Evolutionary conservation across 2,113 vertebrate genomes (phyloP).

Genomic region (Psophia crepitans): DNA sequence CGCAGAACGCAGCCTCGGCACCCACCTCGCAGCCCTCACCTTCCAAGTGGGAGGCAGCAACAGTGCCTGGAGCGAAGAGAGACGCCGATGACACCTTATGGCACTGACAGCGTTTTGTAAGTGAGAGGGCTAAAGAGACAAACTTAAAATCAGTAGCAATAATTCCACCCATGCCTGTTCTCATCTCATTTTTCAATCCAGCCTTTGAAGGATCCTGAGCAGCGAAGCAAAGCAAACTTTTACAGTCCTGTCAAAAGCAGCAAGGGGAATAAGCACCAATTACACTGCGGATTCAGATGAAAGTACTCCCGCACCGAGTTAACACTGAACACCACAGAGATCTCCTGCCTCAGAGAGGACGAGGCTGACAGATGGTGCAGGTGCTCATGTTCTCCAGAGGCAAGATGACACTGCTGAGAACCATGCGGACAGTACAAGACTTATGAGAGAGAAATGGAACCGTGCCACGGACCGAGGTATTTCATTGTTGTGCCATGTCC

Average conservation of each 20-base stretch:
- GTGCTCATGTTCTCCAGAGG: not conserved
- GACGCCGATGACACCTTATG: not conserved
- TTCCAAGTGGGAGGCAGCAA: not conserved
- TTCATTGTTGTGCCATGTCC: not conserved
- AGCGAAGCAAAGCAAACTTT: not conserved
- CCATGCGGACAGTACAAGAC: not conserved
- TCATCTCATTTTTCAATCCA: not conserved
- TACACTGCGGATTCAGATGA: not conserved
- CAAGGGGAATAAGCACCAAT: not conserved
- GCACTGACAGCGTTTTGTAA: not conserved
- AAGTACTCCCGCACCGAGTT: fast-evolving
- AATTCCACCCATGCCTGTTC: not conserved
- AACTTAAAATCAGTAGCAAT: not conserved
- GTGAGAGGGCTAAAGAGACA: not conserved
- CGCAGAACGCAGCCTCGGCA: not conserved
- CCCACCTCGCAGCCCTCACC: not conserved
- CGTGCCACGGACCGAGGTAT: not conserved
- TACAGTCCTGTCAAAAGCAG: not conserved
- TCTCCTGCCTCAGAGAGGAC: not conserved
- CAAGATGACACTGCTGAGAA: not conserved
- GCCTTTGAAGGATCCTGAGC: not conserved
- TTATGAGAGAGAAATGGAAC: not conserved
- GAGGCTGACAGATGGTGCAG: not conserved
- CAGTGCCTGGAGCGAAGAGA: not conserved
- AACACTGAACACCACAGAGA: not conserved